Base-by-base conservation (phyloP, 2,888 invertebrate species). In the Helicoverpa assulta region DNA sequence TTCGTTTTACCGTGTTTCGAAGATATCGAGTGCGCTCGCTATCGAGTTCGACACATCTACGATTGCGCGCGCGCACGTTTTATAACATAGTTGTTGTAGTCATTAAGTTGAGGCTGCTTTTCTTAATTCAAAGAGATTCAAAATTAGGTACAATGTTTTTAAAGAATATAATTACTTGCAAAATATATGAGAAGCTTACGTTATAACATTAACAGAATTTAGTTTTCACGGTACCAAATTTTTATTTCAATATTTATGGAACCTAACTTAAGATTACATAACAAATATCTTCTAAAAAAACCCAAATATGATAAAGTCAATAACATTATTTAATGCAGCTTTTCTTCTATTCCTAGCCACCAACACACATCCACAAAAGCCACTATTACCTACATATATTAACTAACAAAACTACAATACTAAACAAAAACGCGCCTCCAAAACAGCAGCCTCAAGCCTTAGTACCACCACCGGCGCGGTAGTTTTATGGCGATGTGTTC, bases 41-140 rank as follows among this genome's bases (percentile, higher is more conserved):
- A 73, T 77, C 68, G 8, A 50, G 40, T 54, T 43, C 52, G 47
- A 65, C 50, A 68, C 40, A 69, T 77, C 61, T 73, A 58, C 54
- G 18, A 61, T 18, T 73, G 61, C 64, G 69, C 54, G 40, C 16
- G 68, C 61, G 68, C 64, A 56, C 55, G 61, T 69, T 77, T 68
- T 65, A 51, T 59, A 65, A 65, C 26, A 53, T 26, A 65, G 14
- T 69, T 65, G 58, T 59, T 55, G 67, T 8, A 19, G 10, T 40
- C 21, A 12, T 58, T 71, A 37, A 3, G 14, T 19, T 18, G 14
- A 18, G 26, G 12, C 16, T n/a, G 40, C n/a, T 61, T 37, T 43
- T 59, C 18, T 37, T 7, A 8, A 52, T 51, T 72, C 2, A 26
- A 33, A 18, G 18, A 33, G 5, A 14, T 8, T 10, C 18, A 0